Evolutionary conservation across 2,113 vertebrate species (phyloP).

Genomic region (Phalacrocorax brasilianus): DNA sequence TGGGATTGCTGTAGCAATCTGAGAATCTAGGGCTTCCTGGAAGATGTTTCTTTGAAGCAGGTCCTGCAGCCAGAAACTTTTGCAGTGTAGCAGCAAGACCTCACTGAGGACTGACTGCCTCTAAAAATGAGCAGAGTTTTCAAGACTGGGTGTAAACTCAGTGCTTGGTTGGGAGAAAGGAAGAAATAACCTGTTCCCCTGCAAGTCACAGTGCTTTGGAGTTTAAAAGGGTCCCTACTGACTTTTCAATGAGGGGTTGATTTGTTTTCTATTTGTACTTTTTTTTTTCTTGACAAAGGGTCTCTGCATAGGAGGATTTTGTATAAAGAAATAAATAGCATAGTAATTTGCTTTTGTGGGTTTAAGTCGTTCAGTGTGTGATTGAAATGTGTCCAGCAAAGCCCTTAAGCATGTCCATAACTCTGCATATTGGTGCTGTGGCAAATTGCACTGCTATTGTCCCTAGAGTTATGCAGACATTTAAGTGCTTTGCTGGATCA

Average conservation of each 20-base stretch:
- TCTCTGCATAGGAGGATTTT: not conserved
- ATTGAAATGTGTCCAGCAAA: not conserved
- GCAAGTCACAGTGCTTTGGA: not conserved
- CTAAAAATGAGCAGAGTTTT: not conserved
- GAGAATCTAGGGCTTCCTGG: not conserved
- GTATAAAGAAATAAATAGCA: not conserved
- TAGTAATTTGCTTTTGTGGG: not conserved
- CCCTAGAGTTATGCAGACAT: not conserved
- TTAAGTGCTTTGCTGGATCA: constrained; percentile 60
- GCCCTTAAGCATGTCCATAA: not conserved
- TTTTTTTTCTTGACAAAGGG: not conserved
- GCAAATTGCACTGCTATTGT: not conserved
- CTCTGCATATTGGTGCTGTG: not conserved
- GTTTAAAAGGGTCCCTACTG: not conserved
- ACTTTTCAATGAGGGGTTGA: not conserved
- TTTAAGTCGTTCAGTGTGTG: not conserved
- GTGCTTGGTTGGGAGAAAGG: not conserved
- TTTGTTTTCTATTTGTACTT: not conserved
- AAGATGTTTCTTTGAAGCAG: no score
- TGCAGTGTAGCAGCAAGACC: not conserved
- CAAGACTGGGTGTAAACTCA: rapidly evolving
- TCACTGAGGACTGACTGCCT: not conserved
- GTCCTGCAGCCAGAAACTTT: not conserved
- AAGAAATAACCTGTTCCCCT: not conserved
- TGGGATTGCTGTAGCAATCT: not conserved